Evolutionary conservation across 2,888 invertebrate species (phyloP), one percentile per base, ranked within the genome.

Genomic region (Rutpela maculata): DNA sequence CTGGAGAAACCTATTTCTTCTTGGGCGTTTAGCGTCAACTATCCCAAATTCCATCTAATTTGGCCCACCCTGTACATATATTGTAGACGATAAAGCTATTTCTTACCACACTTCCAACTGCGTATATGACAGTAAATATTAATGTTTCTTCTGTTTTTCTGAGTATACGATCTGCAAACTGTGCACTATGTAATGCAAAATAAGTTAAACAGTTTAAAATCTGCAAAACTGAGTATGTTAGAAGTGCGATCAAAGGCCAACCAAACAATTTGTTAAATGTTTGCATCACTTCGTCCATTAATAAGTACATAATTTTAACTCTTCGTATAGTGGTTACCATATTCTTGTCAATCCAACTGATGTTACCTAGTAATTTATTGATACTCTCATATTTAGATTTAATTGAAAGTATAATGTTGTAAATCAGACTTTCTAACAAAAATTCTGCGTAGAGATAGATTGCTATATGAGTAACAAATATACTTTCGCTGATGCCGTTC

Each of bases 261-360:
- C 69, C 69, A 69, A 69, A 69, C 5, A 69, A 1, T 18, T 6
- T 38, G 19, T 69, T 69, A 31, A 69, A 56, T 12, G 18, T 19
- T 57, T 35, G n/a, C 18, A 69, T 12, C 5, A 69, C 31, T 12
- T 17, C 35, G 15, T 69, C 57, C 26, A 59, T 35, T 12, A 11
- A n/a, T n/a, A 59, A 11, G 35, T 69, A 69, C 0, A 69, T 1
- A 17, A 11, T 18, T 35, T 18, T 57, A 0, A 59, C 19, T 19
- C 18, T 17, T 57, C 22, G n/a, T 9, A 68, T 17, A 15, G 17
- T 31, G 10, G 12, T 10, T 17, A 17, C n/a, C 17, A 22, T 9
- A 19, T 0, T 11, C 9, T 5, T 15, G 15, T 60, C 26, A 6
- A 26, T 9, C 10, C 12, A 6, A 2, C 18, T 9, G 18, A 18